These are phyloP conservation scores for Acyrthosiphon pisum DNA, from an alignment of 1,140 invertebrate species.

Conservation along the genomic window DNA sequence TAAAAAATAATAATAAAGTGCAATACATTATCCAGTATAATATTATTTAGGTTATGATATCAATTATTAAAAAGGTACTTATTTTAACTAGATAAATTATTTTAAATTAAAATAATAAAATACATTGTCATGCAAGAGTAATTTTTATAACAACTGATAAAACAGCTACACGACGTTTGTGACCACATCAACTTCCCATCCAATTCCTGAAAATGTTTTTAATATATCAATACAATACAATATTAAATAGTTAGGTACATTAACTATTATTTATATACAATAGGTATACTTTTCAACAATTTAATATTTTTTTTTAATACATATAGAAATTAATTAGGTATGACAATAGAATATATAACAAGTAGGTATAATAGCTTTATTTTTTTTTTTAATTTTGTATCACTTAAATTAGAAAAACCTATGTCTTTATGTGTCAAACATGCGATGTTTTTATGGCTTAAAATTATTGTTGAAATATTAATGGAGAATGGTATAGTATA, in stretches of 20 bases:
- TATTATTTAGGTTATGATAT: neutral
- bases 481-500: too few relatives aligned
- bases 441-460: neutral
- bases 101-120: neutral
- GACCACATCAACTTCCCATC: conserved; percentile 52
- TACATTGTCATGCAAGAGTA: neutral
- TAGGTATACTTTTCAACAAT: neutral
- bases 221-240: neutral
- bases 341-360: neutral
- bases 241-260: neutral
- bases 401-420: neutral
- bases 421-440: neutral
- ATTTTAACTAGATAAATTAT: conserved; percentile 32
- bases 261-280: neutral
- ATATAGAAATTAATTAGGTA: neutral
- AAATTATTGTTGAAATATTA: too few relatives aligned
- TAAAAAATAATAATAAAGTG: neutral
- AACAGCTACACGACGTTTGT: neutral
- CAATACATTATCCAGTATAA: neutral
- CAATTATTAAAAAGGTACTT: neutral
- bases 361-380: too few relatives aligned
- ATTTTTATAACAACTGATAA: neutral
- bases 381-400: neutral
- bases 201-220: conserved; percentile 41
- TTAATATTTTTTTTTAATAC: neutral